Evolutionary conservation across 2,113 vertebrate species (phyloP).

Genomic region (Solea senegalensis): DNA sequence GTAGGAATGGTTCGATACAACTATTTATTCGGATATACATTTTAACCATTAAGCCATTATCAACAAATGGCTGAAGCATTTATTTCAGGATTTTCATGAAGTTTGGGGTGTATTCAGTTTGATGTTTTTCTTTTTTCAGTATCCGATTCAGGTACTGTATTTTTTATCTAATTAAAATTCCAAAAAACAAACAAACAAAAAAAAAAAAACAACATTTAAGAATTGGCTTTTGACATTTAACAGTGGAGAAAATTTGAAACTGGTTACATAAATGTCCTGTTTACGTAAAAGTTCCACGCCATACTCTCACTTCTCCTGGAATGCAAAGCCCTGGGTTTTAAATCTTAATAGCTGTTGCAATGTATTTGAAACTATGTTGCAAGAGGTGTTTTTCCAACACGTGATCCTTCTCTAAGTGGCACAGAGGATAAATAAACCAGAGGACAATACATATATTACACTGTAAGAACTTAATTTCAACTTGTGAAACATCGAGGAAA

Average conservation of each 20-base stretch:
- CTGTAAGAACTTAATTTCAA: constrained; percentile 57
- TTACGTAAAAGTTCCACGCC: constrained; percentile 28
- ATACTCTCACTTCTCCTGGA: constrained; percentile 44
- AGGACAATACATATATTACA: constrained; percentile 40
- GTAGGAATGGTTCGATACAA: too few species aligned
- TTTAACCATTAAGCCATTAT: too few species aligned
- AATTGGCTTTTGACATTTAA: not conserved
- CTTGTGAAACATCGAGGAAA: constrained; percentile 59
- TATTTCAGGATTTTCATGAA: too few species aligned
- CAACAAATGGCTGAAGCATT: too few species aligned
- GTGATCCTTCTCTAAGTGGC: constrained; percentile 26
- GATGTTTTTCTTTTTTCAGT: too few species aligned
- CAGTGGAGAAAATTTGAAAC: not conserved
- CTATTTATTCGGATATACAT: too few species aligned
- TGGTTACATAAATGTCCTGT: constrained; percentile 3
- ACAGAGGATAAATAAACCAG: constrained; percentile 36
- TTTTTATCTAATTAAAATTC: too few species aligned
- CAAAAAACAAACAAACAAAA: too few species aligned
- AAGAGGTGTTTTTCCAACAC: constrained; percentile 32
- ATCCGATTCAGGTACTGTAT: too few species aligned
- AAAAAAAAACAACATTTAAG: too few species aligned
- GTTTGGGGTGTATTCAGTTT: too few species aligned
- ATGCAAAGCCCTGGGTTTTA: constrained; percentile 53
- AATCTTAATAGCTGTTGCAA: constrained; percentile 39
- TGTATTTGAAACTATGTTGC: constrained; percentile 39